A percentile compares a stretch with the other conserved stretches of the same genome.
These are phyloP conservation scores for Lepus townsendii DNA, from an alignment of 2,797 vertebrate genomes.

Conservation along the genomic window DNA sequence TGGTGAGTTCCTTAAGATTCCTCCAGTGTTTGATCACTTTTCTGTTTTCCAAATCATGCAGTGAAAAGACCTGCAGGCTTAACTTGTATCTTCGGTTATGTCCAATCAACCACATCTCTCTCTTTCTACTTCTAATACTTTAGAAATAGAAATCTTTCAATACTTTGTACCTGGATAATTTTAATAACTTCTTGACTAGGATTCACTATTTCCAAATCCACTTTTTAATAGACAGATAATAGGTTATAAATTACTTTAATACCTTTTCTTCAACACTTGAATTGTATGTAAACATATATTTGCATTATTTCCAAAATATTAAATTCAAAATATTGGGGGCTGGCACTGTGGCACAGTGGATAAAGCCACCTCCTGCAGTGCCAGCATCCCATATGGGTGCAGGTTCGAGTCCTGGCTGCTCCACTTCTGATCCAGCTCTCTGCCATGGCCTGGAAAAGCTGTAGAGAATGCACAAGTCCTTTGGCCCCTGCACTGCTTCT, in stretches of 20 bases:
- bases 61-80: neutral
- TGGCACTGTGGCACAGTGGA: too few relatives aligned
- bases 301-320: neutral
- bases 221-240: neutral
- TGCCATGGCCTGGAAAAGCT: too few relatives aligned
- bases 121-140: neutral
- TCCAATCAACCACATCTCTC: neutral
- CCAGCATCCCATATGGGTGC: too few relatives aligned
- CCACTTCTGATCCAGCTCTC: too few relatives aligned
- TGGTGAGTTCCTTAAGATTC: neutral
- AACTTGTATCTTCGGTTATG: neutral
- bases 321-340: too few relatives aligned
- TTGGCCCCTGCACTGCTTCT: too few relatives aligned
- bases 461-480: too few relatives aligned
- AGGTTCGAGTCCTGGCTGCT: too few relatives aligned
- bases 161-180: neutral
- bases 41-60: neutral
- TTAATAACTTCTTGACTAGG: neutral
- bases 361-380: too few relatives aligned
- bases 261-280: neutral
- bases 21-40: neutral
- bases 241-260: neutral
- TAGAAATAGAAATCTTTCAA: neutral
- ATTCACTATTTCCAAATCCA: neutral
- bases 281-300: neutral